Base-by-base conservation (phyloP, 2,113 vertebrate genomes). In the Chaetops frenatus region DNA sequence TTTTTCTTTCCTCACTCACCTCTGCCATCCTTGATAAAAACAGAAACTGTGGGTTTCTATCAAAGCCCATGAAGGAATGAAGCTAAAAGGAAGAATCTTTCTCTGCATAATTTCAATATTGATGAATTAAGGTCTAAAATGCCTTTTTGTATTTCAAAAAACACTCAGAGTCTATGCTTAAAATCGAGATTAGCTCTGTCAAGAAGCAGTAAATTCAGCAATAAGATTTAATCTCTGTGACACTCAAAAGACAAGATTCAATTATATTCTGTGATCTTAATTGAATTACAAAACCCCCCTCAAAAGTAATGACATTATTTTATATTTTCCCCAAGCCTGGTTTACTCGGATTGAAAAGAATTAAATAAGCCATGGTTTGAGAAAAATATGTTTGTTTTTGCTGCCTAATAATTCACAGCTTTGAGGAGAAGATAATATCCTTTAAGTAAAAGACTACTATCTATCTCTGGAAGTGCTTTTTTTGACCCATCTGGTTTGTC, bases 401-500 rank as follows among this genome's bases (percentile, higher is more conserved):
- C 95, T 97, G 54, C 31, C 69, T 98, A 96, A 97, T 97, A 97
- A 97, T 96, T 96, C 81, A 93, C 81, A 95, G 96, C 94, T 97
- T 97, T 97, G 96, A 97, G 77, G 65, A 94, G 95, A 98, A 96
- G 86, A 92, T 98, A 97, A 98, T 97, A 97, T 95, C 62, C 92
- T 98, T 97, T 97, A 98, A 97, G 97, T 97, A 98, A 97, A 97
- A 95, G 91, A 97, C 96, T 97, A 97, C 88, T 98, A 97, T 97
- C 95, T 96, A 86, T 96, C 96, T 78, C 85, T 96, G 90, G 73
- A 92, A 96, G 45, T 90, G 94, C 69, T 72, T 98, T 97, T 97
- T 97, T 95, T 98, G 97, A 98, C 98, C 98, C 98, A 98, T 98
- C 98, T 98, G 98, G 97, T 98, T 98, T 97, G 97, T 98, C 98